A percentile compares a stretch with the other conserved stretches of the same genome.
Conservation (phyloP, 2,888 invertebrate genomes). For the Hypercompe scribonia region DNA sequence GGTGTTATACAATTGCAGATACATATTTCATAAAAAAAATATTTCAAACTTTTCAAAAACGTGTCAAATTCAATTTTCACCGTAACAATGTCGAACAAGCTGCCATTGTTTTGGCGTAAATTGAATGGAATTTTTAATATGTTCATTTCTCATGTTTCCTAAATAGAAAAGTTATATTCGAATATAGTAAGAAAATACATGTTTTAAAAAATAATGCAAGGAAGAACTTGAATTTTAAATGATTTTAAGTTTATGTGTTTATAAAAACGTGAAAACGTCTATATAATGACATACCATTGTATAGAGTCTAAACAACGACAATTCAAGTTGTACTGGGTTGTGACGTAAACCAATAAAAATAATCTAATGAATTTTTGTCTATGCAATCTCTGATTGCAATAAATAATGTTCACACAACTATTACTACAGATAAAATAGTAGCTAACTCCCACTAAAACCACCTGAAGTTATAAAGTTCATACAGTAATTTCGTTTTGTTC, state of each 20-base stretch:
- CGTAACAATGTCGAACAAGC: not conserved
- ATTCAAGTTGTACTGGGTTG: not conserved
- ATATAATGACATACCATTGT: not conserved
- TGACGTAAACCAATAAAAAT: not conserved
- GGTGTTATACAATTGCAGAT: not conserved
- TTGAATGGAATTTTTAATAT: not conserved
- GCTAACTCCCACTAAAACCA: not conserved
- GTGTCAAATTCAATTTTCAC: not conserved
- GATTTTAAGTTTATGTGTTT: not conserved
- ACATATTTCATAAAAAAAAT: not conserved
- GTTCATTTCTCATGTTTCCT: not conserved
- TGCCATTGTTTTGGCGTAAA: not conserved
- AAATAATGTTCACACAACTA: not conserved
- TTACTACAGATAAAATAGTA: not conserved
- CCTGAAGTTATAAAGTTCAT: too few species aligned
- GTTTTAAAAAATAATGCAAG: not conserved
- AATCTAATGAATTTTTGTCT: not conserved
- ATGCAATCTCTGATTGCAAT: not conserved
- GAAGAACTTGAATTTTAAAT: not conserved
- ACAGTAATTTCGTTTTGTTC: too few species aligned
- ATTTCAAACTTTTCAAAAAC: not conserved
- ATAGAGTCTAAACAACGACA: not conserved
- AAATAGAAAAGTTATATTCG: not conserved
- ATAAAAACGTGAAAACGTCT: too few species aligned
- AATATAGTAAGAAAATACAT: not conserved